A percentile compares a stretch with the other conserved stretches of the same genome.
phyloP scores from a whole-genome alignment of 2,113 vertebrate species.

The Oreotragus oreotragus region DNA sequence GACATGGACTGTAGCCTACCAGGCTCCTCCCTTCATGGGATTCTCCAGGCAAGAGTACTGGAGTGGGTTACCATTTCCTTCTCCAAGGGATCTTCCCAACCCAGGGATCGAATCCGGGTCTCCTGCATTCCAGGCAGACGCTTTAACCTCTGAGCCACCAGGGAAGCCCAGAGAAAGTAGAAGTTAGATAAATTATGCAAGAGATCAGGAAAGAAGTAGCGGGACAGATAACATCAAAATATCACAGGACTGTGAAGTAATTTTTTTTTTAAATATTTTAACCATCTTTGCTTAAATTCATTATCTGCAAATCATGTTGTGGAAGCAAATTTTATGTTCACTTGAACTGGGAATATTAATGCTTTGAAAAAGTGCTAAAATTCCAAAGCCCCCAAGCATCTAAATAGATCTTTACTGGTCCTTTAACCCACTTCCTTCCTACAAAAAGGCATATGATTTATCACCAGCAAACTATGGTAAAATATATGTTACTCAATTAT shows the following conservation, averaged over 20 bases:
- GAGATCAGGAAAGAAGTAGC: background rate
- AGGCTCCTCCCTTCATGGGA: too few species aligned
- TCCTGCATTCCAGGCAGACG: too few species aligned
- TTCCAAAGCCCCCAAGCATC: conserved; percentile 1
- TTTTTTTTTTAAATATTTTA: background rate
- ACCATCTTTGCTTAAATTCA: background rate
- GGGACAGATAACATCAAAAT: background rate
- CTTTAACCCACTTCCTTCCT: background rate
- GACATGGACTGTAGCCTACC: too few species aligned
- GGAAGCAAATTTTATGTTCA: conserved; percentile 1
- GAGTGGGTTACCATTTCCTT: too few species aligned
- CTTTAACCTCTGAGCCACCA: too few species aligned
- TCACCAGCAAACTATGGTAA: background rate
- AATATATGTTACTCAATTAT: background rate
- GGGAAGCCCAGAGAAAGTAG: too few species aligned
- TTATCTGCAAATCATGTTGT: conserved; percentile 13
- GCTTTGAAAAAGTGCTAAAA: background rate
- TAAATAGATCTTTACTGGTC: background rate
- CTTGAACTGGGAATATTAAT: conserved; percentile 8
- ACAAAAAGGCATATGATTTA: background rate
- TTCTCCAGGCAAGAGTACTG: too few species aligned
- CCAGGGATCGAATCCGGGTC: too few species aligned
- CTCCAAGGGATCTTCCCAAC: too few species aligned
- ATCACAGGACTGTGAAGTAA: background rate
- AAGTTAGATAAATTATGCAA: background rate